A percentile compares a stretch with the other conserved stretches of the same genome.
Conservation (phyloP, 2,113 vertebrate genomes). For the Cololabis saira region DNA sequence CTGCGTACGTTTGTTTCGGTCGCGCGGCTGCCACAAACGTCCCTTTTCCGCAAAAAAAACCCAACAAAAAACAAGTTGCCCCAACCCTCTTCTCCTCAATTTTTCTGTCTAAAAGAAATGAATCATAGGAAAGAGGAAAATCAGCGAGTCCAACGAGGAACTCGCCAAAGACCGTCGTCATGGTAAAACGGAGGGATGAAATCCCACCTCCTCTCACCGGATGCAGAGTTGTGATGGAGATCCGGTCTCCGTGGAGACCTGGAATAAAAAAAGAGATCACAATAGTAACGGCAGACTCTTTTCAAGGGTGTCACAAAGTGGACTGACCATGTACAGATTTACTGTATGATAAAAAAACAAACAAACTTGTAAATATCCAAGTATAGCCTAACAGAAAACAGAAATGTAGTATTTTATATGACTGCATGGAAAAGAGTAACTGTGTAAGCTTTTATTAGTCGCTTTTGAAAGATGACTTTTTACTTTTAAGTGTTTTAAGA, state of each 20-base stretch:
- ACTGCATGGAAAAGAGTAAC: constrained; percentile 89
- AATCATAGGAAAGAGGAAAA: constrained; percentile 58
- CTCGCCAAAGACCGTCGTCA: constrained; percentile 43
- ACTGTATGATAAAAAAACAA: constrained; percentile 88
- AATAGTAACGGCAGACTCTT: constrained; percentile 74
- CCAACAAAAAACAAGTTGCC: constrained; percentile 7
- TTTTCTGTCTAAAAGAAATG: constrained; percentile 36
- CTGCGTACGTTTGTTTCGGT: constrained; percentile 27
- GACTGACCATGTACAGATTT: constrained; percentile 88
- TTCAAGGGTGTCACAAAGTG: constrained; percentile 48
- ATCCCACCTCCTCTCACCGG: constrained; percentile 25
- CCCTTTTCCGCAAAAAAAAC: neutral
- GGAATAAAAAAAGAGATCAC: constrained; percentile 33
- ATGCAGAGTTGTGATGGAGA: constrained; percentile 23
- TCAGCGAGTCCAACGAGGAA: constrained; percentile 47
- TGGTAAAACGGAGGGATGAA: constrained; percentile 54
- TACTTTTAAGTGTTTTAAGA: constrained; percentile 73
- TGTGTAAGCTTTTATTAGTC: constrained; percentile 88
- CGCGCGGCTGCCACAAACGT: constrained; percentile 18
- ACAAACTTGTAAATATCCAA: constrained; percentile 89
- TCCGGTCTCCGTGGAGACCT: constrained; percentile 29
- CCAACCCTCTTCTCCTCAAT: constrained; percentile 4
- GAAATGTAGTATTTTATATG: constrained; percentile 92
- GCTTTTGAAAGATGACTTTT: constrained; percentile 73
- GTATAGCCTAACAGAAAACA: constrained; percentile 82